Conservation (phyloP, 1,140 invertebrate species). For the Apis florea region DNA sequence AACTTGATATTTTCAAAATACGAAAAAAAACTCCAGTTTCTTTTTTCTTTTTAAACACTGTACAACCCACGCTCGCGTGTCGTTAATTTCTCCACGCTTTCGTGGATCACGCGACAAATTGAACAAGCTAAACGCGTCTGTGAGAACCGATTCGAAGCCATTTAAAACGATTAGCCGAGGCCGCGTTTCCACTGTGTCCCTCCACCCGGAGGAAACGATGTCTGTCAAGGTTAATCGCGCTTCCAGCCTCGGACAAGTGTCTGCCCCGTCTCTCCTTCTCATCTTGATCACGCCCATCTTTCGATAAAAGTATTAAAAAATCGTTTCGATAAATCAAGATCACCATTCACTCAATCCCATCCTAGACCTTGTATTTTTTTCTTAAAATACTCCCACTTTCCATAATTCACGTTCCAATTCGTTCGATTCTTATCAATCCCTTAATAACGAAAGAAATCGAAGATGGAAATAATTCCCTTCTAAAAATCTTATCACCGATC, state of each 20-base stretch:
- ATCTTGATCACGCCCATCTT: not conserved
- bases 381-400: not conserved
- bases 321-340: too few relatives aligned
- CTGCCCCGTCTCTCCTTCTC: not conserved
- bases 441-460: too few relatives aligned
- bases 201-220: not conserved
- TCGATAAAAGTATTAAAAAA: not conserved
- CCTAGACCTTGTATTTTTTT: too few relatives aligned
- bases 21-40: not conserved
- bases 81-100: not conserved
- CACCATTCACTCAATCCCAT: too few relatives aligned
- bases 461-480: too few relatives aligned
- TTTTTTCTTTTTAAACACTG: too few relatives aligned
- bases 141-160: slow-evolving; percentile 19
- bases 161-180: slow-evolving; percentile 31
- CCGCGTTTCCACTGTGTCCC: slow-evolving; percentile 21
- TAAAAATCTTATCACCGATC: too few relatives aligned
- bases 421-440: too few relatives aligned
- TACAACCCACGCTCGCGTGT: too few relatives aligned
- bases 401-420: too few relatives aligned
- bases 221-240: slow-evolving; percentile 38
- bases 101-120: not conserved
- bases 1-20: too few relatives aligned
- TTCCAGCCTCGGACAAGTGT: not conserved
- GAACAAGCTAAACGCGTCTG: not conserved